Conservation (phyloP, 1,140 invertebrate species). For the Pseudomyrmex gracilis region DNA sequence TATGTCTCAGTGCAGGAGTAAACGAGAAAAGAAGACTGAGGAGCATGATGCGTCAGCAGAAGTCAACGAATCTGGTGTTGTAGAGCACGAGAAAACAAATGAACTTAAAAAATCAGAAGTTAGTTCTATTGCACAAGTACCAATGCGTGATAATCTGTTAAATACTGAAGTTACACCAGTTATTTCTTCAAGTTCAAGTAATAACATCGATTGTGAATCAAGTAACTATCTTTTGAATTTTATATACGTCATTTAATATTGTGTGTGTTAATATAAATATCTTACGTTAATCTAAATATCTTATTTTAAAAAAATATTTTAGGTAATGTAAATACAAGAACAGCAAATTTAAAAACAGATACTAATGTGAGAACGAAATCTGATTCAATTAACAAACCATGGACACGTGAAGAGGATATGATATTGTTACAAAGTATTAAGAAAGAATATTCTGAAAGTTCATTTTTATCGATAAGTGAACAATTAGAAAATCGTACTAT, state of each 20-base stretch:
- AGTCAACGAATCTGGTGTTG: slow-evolving; percentile 20
- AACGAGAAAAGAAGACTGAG: slow-evolving; percentile 78
- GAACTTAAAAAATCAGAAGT: slow-evolving; percentile 28
- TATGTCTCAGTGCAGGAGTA: slow-evolving; percentile 73
- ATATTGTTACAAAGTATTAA: slow-evolving; percentile 82
- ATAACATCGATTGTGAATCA: slow-evolving; percentile 53
- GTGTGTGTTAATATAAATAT: not conserved
- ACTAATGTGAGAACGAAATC: slow-evolving; percentile 50
- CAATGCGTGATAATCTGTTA: slow-evolving; percentile 52
- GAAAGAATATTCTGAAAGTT: slow-evolving; percentile 81
- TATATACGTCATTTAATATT: slow-evolving; percentile 11
- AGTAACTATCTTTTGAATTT: slow-evolving; percentile 62
- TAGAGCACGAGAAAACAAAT: slow-evolving; percentile 2
- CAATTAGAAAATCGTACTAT: slow-evolving; percentile 78
- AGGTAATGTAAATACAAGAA: not conserved
- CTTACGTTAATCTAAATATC: too few species aligned
- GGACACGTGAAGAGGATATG: slow-evolving; percentile 83
- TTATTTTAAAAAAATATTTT: not conserved
- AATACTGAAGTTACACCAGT: slow-evolving; percentile 11
- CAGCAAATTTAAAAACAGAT: slow-evolving; percentile 34
- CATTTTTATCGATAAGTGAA: slow-evolving; percentile 78
- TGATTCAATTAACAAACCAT: slow-evolving; percentile 71
- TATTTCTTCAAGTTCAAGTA: slow-evolving; percentile 6
- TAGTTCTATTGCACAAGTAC: slow-evolving; percentile 7
- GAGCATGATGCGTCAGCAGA: slow-evolving; percentile 71